Evolutionary conservation across 2,888 invertebrate genomes (phyloP).

Genomic region (Leptothorax acervorum): DNA sequence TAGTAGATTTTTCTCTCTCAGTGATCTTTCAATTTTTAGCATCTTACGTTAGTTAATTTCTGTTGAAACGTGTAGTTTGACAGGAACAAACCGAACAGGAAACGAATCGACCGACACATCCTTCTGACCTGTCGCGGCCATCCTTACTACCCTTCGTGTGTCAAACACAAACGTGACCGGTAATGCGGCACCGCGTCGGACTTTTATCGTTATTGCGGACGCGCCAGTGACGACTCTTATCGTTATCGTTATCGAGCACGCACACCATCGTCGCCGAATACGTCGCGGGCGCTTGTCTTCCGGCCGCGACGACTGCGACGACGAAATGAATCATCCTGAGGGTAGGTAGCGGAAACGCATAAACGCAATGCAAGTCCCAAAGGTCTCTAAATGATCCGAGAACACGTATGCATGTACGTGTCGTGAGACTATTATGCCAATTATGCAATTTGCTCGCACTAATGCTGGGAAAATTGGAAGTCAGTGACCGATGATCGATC

Average conservation of each 20-base stretch:
- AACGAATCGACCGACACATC: conserved; percentile 10
- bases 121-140: conserved; percentile 1
- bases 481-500: background rate
- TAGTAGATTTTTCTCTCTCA: background rate
- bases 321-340: conserved; percentile 46
- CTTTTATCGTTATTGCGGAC: conserved; percentile 46
- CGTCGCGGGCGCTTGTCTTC: conserved; percentile 31
- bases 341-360: conserved; percentile 31
- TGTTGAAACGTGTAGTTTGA: background rate
- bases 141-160: background rate
- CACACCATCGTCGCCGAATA: conserved; percentile 49
- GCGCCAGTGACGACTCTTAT: conserved; percentile 59
- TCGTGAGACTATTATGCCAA: conserved; percentile 9
- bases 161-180: background rate
- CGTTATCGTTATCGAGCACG: conserved; percentile 69
- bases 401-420: conserved; percentile 16
- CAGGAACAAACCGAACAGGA: background rate
- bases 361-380: conserved; percentile 22
- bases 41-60: background rate
- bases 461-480: conserved; percentile 6
- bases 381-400: conserved; percentile 26
- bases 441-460: conserved; percentile 30
- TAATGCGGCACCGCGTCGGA: conserved; percentile 26
- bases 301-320: conserved; percentile 35
- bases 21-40: background rate